A percentile compares a stretch with the other conserved stretches of the same genome.
Evolutionary conservation across 2,113 vertebrate species (phyloP).

Genomic region (Cyprinodon tularosa): DNA sequence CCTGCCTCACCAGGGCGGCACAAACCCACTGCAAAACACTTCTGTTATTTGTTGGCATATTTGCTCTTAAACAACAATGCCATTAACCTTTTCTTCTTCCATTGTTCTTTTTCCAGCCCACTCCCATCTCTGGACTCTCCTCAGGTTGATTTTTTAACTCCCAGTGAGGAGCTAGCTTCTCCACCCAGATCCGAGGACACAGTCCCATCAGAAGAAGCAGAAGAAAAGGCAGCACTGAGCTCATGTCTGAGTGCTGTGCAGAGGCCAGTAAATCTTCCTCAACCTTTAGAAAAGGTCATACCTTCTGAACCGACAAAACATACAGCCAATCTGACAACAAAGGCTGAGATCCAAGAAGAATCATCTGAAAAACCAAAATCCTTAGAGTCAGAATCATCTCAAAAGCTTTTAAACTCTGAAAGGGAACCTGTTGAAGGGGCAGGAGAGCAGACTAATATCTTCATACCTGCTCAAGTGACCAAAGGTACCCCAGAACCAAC

Average conservation of each 20-base stretch:
- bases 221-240: conserved; percentile 30
- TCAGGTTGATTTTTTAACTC: conserved; percentile 70
- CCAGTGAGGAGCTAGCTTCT: conserved; percentile 65
- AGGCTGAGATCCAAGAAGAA: conserved; percentile 20
- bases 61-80: conserved; percentile 50
- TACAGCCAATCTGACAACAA: conserved; percentile 12
- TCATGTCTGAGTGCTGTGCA: conserved; percentile 13
- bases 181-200: conserved; percentile 39
- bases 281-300: conserved; percentile 33
- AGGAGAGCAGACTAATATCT: background rate
- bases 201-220: conserved; percentile 18
- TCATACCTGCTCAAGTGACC: conserved; percentile 1
- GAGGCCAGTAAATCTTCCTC: conserved; percentile 41
- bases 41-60: conserved; percentile 53
- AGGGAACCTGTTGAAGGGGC: background rate
- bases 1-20: no score
- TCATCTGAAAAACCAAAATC: background rate
- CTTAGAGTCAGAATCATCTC: conserved; percentile 16
- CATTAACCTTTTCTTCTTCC: conserved; percentile 34
- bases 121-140: conserved; percentile 74
- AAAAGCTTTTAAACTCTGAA: conserved; percentile 8
- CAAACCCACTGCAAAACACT: conserved; percentile 7
- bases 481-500: conserved; percentile 16
- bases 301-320: conserved; percentile 26
- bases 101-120: conserved; percentile 68